Conservation (phyloP, 2,888 invertebrate species). For the Drosophila nigritarsus region DNA sequence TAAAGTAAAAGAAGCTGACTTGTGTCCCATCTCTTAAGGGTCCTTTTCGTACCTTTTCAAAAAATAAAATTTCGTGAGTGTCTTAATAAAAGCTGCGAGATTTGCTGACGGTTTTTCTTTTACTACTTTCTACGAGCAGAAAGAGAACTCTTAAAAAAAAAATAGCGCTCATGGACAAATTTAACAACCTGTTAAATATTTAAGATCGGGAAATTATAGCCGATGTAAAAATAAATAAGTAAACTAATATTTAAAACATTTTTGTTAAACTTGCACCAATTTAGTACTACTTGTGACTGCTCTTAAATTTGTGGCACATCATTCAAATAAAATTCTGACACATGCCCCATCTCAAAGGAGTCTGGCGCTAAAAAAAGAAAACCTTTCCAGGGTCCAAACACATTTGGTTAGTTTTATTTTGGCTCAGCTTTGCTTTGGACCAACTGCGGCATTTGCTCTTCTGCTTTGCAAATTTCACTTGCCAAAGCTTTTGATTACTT, state of each 20-base stretch:
- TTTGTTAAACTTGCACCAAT: background rate
- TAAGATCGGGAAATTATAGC: background rate
- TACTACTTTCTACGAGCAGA: background rate
- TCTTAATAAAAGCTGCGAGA: background rate
- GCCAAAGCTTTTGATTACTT: constrained; percentile 78
- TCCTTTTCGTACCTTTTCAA: background rate
- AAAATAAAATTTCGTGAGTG: background rate
- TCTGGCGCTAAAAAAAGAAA: background rate
- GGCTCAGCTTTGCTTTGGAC: constrained; percentile 8
- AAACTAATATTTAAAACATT: background rate
- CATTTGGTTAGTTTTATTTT: constrained; percentile 27
- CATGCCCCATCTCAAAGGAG: constrained; percentile 7
- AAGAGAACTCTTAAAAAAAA: background rate
- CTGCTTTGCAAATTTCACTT: constrained; percentile 65
- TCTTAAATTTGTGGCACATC: background rate
- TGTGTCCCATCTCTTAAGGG: background rate
- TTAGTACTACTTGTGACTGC: background rate
- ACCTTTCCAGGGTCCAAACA: constrained; percentile 17
- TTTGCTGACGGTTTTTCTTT: background rate
- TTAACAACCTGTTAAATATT: background rate
- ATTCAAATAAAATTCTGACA: background rate
- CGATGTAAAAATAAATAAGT: background rate
- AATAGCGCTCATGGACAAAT: background rate
- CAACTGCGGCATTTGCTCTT: constrained; percentile 40
- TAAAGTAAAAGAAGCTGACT: rapidly evolving